Conservation (phyloP, 2,797 vertebrate species). For the Garrulus glandarius region DNA sequence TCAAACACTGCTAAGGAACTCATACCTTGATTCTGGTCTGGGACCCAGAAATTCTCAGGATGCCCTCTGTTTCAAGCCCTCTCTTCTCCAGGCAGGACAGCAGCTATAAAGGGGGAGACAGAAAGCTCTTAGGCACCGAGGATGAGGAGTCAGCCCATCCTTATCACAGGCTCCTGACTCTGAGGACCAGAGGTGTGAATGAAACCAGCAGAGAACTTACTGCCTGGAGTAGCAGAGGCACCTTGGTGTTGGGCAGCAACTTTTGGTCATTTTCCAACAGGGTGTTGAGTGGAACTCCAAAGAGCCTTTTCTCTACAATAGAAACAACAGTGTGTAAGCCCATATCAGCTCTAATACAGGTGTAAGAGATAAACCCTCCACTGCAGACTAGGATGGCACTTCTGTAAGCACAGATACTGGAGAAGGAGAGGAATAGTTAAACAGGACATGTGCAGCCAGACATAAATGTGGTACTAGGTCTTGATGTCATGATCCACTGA, state of each 20-base stretch:
- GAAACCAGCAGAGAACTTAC: conserved; percentile 67
- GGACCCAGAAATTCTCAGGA: conserved; percentile 89
- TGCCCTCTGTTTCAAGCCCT: conserved; percentile 87
- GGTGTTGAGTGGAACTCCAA: conserved; percentile 83
- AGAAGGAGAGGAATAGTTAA: not conserved
- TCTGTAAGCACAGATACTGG: not conserved
- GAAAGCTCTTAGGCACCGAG: not conserved
- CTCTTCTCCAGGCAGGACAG: conserved; percentile 89
- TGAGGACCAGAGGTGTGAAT: not conserved
- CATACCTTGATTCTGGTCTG: conserved; percentile 90
- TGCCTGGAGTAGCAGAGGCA: conserved; percentile 84
- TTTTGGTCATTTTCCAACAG: conserved; percentile 88
- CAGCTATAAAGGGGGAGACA: conserved; percentile 71
- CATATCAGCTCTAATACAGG: not conserved
- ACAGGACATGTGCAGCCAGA: not conserved
- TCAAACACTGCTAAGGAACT: not conserved
- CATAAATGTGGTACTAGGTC: not conserved
- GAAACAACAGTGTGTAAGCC: not conserved
- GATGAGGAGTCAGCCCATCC: not conserved
- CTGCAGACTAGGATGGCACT: not conserved
- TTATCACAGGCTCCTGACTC: not conserved
- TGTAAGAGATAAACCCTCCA: not conserved
- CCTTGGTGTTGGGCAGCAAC: conserved; percentile 75
- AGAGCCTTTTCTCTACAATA: conserved; percentile 82
- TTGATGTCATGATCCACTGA: not conserved